A percentile compares a stretch with the other conserved stretches of the same genome.
Conservation (phyloP, 2,888 invertebrate species). For the Luperina nickerlii region DNA sequence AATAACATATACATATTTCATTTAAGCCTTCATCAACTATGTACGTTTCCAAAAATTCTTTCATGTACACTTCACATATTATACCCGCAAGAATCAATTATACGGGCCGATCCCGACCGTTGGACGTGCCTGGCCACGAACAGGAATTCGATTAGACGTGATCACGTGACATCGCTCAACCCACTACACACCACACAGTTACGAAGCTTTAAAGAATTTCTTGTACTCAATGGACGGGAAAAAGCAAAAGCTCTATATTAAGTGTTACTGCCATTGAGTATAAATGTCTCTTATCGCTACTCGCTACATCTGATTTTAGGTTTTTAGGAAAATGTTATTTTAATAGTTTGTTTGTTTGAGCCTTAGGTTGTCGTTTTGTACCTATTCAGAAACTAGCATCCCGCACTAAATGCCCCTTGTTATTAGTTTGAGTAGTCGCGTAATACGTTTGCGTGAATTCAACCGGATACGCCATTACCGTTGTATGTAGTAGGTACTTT, state of each 20-base stretch:
- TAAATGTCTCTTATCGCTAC: not conserved
- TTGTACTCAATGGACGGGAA: slow-evolving; percentile 9
- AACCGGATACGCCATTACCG: not conserved
- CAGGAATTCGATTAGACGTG: slow-evolving; percentile 38
- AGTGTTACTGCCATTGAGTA: not conserved
- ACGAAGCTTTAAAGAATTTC: slow-evolving; percentile 6
- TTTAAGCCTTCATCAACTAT: not conserved
- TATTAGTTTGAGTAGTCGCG: not conserved
- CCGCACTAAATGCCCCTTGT: not conserved
- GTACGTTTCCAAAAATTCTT: not conserved
- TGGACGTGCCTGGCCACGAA: slow-evolving; percentile 7
- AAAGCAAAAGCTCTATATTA: not conserved
- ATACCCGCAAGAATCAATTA: slow-evolving; percentile 39
- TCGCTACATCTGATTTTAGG: not conserved
- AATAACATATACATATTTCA: not conserved
- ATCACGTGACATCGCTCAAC: slow-evolving; percentile 18
- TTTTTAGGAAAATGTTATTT: not conserved
- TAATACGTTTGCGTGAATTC: not conserved
- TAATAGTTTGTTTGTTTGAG: not conserved
- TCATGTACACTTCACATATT: not conserved
- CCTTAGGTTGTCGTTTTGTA: not conserved
- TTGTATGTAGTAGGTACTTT: not conserved
- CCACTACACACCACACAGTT: slow-evolving; percentile 3
- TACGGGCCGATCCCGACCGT: not conserved
- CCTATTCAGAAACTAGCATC: not conserved